phyloP scores from a whole-genome alignment of 2,113 vertebrate species.

The Perognathus longimembris region DNA sequence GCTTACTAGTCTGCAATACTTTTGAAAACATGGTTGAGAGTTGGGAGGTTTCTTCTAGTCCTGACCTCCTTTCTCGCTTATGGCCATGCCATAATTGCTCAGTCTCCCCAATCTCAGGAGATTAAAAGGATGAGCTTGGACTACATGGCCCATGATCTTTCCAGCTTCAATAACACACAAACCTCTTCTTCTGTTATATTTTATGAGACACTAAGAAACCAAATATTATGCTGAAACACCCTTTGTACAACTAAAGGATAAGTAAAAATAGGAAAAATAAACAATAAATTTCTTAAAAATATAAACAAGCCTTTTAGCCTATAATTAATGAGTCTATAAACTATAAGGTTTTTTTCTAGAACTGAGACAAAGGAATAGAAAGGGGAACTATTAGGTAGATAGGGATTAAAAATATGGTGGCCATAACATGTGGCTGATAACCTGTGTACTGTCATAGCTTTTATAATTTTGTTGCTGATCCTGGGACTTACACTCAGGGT shows the following conservation, averaged over 20 bases:
- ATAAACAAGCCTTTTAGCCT: conserved; percentile 17
- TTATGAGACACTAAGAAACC: conserved; percentile 57
- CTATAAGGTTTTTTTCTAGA: conserved; percentile 26
- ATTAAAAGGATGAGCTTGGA: neutral
- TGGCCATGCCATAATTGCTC: conserved; percentile 46
- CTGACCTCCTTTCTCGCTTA: neutral
- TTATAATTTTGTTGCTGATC: no score
- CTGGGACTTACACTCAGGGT: no score
- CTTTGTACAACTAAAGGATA: no score
- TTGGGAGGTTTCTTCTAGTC: neutral
- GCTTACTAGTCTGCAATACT: conserved; percentile 28
- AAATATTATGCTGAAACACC: neutral
- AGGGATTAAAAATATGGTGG: no score
- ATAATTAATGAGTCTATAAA: conserved; percentile 40
- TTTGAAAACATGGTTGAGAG: conserved; percentile 22
- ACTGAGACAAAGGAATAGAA: no score
- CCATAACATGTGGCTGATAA: no score
- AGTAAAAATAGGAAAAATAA: no score
- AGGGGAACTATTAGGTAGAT: no score
- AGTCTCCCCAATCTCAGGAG: neutral
- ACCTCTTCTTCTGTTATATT: conserved; percentile 48
- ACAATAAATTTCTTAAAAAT: no score
- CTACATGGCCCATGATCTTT: neutral
- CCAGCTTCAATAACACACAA: neutral
- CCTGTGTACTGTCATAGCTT: no score